Conservation (phyloP, 92 coral and sea anemone species). For the Epizoanthus ramosus region DNA sequence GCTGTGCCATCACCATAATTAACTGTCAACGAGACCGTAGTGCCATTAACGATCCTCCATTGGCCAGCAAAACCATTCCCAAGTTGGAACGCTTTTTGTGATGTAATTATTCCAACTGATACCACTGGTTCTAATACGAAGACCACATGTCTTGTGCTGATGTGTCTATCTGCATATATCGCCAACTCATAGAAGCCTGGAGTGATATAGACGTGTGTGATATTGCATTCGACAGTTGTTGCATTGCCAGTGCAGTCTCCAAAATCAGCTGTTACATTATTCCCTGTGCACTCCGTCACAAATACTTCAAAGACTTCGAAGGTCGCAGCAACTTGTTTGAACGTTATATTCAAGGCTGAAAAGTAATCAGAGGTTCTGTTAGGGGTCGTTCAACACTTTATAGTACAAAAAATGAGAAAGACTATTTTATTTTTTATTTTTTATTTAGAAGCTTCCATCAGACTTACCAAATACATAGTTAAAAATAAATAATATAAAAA, state of each 20-base stretch:
- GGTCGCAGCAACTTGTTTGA: not conserved
- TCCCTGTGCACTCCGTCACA: conserved; percentile 17
- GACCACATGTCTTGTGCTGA: conserved; percentile 11
- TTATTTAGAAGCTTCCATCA: too few species aligned
- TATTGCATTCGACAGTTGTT: conserved; percentile 40
- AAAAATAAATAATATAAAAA: too few species aligned
- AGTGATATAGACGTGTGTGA: conserved; percentile 52
- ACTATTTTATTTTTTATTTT: too few species aligned
- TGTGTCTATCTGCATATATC: conserved; percentile 37
- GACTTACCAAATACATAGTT: too few species aligned
- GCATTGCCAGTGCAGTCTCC: conserved; percentile 56
- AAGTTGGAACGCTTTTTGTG: conserved; percentile 25
- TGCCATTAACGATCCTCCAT: conserved; percentile 60
- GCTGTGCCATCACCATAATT: conserved; percentile 51
- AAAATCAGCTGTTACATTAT: conserved; percentile 46
- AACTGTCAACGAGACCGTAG: conserved; percentile 40
- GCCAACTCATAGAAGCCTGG: conserved; percentile 60
- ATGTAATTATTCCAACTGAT: conserved; percentile 23
- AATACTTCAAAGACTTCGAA: conserved; percentile 14
- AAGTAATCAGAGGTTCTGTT: too few species aligned
- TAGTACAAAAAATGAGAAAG: too few species aligned
- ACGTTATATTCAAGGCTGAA: conserved; percentile 26
- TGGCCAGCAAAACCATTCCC: conserved; percentile 37
- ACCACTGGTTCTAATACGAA: conserved; percentile 47
- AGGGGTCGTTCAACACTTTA: too few species aligned